Evolutionary conservation across 2,797 vertebrate species (phyloP), one percentile per base, ranked within the genome.

Genomic region (Sebastes alutus): DNA sequence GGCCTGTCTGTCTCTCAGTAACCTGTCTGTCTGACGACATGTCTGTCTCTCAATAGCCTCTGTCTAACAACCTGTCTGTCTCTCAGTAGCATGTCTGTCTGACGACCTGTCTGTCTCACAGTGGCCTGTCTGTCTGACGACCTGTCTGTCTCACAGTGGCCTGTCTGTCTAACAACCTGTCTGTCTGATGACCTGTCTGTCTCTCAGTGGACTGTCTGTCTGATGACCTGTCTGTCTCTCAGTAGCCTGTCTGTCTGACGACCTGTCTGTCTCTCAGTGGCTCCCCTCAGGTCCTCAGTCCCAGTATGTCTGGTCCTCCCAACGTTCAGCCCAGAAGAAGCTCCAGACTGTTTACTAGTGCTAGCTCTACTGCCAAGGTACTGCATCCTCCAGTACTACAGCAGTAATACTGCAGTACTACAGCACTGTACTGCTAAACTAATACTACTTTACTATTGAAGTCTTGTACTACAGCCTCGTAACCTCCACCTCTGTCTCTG

Each of bases 311-410:
- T 85, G 98, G 97, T 82, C 98, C 98, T 49, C 97, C 98, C 58
- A 99, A 99, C 0, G 96, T 98, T 86, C 97, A 99, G 95, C 98
- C 98, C 91, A 96, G 98, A 81, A 96, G 98, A 88, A 99, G 98
- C 91, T 98, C 98, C 68, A 96, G 98, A 92, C 96, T 99, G 13
- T 99, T 99, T 72, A 98, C 98, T 72, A 99, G 97, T 83, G 98
- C 99, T 86, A 99, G 98, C 88, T 99, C 98, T 55, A 99, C 98
- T 82, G 97, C 98, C 90, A 99, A 99, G 98, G 98, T 99, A 96
- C 91, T 4, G 2, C 23, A 42, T 30, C 29, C 29, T 30, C 29
- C 29, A 30, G 1, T 16, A 46, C 7, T 25, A 9, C 46, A 32
- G 2, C 29, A 30, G 29, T 30, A 23, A 12, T 27, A 12, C 16